Evolutionary conservation across 2,113 vertebrate species (phyloP), one percentile per base, ranked within the genome.

Genomic region (Tragelaphus strepsiceros): DNA sequence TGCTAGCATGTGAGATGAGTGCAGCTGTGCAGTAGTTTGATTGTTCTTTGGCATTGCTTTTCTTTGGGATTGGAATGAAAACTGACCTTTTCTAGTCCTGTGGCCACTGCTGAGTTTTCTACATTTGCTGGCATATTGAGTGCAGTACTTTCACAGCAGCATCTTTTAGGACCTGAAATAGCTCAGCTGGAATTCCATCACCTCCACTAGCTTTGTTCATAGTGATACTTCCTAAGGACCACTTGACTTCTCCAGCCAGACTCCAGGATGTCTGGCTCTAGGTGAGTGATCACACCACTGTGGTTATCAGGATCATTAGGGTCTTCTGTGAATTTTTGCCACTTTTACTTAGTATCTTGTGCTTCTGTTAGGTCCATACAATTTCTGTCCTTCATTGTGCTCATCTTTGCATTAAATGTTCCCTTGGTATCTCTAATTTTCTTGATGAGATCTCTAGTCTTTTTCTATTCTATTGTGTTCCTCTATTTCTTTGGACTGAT

Each of bases 21-120:
- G 7, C 62, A 64, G 16, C 2, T n/a, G 16, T 64, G 7, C 1
- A 7, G 62, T 64, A 32, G 30, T 17, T 64, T n/a, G 62, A 64
- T 0, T 0, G 0, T 64, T n/a, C 62, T n/a, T n/a, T 17, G 62
- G 16, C 30, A 64, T n/a, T 64, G 62, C 32, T 32, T 64, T 64
- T n/a, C 62, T 64, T 64, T n/a, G 62, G 16, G 32, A 19, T 64
- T n/a, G 15, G 62, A 64, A n/a, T n/a, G 62, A 64, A n/a, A 67
- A 17, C 32, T 67, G 62, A 67, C 16, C 7, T 67, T 67, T 67
- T 8, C 62, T 0, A 67, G 16, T 67, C 62, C 32, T n/a, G 62
- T 67, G 62, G 62, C 16, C 62, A 67, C 62, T 67, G 62, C 62
- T 9, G 16, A 67, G 16, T 67, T 67, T 67, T n/a, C 62, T 32